Evolutionary conservation across 2,797 vertebrate genomes (phyloP).

Genomic region (Pseudomugil gertrudae): DNA sequence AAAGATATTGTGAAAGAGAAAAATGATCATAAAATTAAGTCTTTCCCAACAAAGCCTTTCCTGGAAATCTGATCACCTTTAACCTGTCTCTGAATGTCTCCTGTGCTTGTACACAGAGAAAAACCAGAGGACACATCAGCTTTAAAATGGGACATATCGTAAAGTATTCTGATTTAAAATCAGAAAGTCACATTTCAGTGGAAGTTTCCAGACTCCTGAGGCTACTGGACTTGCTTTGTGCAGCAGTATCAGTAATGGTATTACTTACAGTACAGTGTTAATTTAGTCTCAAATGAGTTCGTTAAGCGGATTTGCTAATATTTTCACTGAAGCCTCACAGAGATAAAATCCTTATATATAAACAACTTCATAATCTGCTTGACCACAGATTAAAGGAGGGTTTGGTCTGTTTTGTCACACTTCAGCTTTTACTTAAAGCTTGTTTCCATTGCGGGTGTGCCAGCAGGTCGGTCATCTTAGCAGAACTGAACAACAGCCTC

Average conservation of each 20-base stretch:
- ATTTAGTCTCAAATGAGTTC: not conserved
- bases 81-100: not conserved
- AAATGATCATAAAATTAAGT: not conserved
- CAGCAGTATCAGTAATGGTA: not conserved
- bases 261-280: not conserved
- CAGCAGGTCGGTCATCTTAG: constrained; percentile 34
- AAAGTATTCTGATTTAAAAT: not conserved
- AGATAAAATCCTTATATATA: constrained; percentile 7
- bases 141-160: not conserved
- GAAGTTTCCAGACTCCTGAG: not conserved
- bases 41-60: constrained; percentile 11
- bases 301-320: not conserved
- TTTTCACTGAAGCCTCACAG: constrained; percentile 1
- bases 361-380: not conserved
- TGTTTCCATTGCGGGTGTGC: constrained; percentile 44
- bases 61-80: constrained; percentile 5
- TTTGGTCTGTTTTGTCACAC: constrained; percentile 14
- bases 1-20: constrained; percentile 20
- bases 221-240: not conserved
- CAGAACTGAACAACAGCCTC: constrained; percentile 34
- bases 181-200: not conserved
- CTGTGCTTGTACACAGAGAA: not conserved
- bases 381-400: constrained; percentile 2
- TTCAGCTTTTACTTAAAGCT: constrained; percentile 29
- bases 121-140: not conserved